phyloP scores from a whole-genome alignment of 2,797 vertebrate genomes.

The Myotis pilosus region DNA sequence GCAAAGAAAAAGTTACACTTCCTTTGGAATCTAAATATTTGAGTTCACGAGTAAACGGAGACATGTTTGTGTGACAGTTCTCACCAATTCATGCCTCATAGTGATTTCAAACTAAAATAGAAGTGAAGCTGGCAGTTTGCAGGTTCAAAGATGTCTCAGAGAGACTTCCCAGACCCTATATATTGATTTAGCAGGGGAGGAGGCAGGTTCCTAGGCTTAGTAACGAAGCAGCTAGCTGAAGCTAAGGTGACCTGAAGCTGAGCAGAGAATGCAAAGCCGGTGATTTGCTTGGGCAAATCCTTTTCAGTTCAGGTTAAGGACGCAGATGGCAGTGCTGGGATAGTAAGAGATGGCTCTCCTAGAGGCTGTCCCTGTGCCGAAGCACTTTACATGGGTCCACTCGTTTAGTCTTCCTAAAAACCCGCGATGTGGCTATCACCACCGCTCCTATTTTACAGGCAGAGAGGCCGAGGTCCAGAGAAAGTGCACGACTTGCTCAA shows the following conservation, averaged over 20 bases:
- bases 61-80: conserved; percentile 61
- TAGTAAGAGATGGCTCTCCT: not conserved
- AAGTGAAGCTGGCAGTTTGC: not conserved
- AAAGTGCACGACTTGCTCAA: not conserved
- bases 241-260: not conserved
- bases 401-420: not conserved
- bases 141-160: not conserved
- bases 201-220: not conserved
- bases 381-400: not conserved
- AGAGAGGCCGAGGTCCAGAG: not conserved
- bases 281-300: not conserved
- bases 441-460: not conserved
- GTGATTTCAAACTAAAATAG: conserved; percentile 42
- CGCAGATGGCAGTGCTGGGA: not conserved
- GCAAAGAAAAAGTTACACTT: conserved; percentile 53
- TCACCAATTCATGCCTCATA: not conserved
- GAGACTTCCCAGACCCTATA: not conserved
- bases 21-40: conserved; percentile 72
- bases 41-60: conserved; percentile 57
- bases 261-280: not conserved
- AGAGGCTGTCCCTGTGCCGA: not conserved
- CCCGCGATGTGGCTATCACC: not conserved
- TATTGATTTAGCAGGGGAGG: not conserved
- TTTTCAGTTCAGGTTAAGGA: not conserved
- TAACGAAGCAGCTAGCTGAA: not conserved